Evolutionary conservation across 2,888 invertebrate genomes (phyloP).

Genomic region (Drosophila niveifrons): DNA sequence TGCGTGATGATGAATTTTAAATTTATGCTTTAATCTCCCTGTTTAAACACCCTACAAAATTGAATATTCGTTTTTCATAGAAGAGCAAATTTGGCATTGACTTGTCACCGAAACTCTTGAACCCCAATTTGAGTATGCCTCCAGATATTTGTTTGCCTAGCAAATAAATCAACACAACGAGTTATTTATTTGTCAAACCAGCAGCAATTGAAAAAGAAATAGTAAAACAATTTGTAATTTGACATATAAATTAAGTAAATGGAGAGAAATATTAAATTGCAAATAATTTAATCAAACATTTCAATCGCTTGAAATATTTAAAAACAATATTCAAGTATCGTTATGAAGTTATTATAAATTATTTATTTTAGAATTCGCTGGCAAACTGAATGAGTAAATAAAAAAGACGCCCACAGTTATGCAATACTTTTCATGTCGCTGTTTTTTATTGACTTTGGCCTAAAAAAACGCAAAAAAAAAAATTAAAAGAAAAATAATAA

Average conservation of each 20-base stretch:
- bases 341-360: background rate
- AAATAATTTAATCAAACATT: background rate
- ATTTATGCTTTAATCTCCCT: background rate
- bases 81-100: background rate
- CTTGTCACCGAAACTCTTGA: background rate
- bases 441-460: constrained; percentile 38
- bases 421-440: constrained; percentile 19
- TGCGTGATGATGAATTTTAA: no score
- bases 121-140: background rate
- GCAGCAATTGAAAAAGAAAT: background rate
- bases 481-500: constrained; percentile 3
- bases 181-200: background rate
- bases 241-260: background rate
- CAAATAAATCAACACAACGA: background rate
- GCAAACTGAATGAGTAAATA: constrained; percentile 5
- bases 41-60: background rate
- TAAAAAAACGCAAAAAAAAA: constrained; percentile 21
- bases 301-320: background rate
- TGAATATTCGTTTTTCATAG: background rate
- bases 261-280: background rate
- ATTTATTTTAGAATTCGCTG: background rate
- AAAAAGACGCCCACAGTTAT: constrained; percentile 18
- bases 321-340: background rate
- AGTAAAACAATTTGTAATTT: background rate
- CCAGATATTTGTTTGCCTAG: background rate